Base-by-base conservation (phyloP, 2,888 invertebrate species). In the Gortyna flavago region DNA sequence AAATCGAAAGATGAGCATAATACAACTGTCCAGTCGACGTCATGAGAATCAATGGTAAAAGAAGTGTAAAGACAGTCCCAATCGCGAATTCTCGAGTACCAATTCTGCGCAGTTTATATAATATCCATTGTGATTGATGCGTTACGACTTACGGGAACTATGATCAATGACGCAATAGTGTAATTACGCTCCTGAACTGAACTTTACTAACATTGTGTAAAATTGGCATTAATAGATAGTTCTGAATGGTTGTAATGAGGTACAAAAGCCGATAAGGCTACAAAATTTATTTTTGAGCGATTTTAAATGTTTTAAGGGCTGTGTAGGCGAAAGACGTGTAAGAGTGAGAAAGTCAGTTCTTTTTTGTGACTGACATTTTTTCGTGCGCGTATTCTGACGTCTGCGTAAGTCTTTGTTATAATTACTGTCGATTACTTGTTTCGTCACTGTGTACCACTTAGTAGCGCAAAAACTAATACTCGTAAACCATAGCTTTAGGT, bases 1-100 rank as follows among this genome's bases (percentile, higher is more conserved):
- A 93, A 88, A n/a, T 88, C 93, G 0, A 95, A 92, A 80, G 93
- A 94, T 2, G 94, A 93, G 1, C 78, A 79, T 13, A 94, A 93
- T 80, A 85, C 83, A 4, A 94, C 91, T 81, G 81, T 88, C 4
- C 89, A 92, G 62, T 92, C 90, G n/a, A 67, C 62, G 54, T 76
- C 84, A 21, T 85, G 80, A 77, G 77, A 62, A 72, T 51, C 7
- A 48, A 66, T 48, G 21, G 44, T 68, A 32, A 68, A 29, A 38
- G 54, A 74, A 65, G 61, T 77, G 38, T 48, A 51, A 64, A 57
- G 29, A 64, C 13, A 16, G 29, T 41, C 32, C 21, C 16, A 59
- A 65, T 57, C 35, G 72, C 8, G 38, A 65, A 35, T 66, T 51
- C 21, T 69, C 25, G 29, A 62, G 41, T 62, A 57, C 51, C 5